phyloP scores from a whole-genome alignment of 2,888 invertebrate species.

The Apocheima hispidaria region DNA sequence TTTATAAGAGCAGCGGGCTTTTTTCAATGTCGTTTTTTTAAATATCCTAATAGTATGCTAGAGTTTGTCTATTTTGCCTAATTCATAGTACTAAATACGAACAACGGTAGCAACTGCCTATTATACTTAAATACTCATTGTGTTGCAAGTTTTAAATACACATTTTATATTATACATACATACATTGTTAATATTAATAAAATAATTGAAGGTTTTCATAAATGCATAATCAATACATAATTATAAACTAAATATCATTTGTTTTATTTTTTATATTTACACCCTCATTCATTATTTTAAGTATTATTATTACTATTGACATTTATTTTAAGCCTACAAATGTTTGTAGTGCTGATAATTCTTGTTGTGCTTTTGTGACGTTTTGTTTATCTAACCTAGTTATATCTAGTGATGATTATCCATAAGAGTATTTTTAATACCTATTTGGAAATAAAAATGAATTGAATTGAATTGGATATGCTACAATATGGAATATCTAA shows the following conservation, averaged over 20 bases:
- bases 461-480: too few relatives aligned
- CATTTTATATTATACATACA: conserved; percentile 16
- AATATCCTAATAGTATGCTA: conserved; percentile 16
- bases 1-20: too few relatives aligned
- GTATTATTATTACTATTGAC: not conserved
- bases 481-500: too few relatives aligned
- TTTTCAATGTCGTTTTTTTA: too few relatives aligned
- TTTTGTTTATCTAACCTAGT: too few relatives aligned
- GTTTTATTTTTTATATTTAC: conserved; percentile 28
- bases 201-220: conserved; percentile 60
- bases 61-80: conserved; percentile 16
- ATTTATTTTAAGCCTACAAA: too few relatives aligned
- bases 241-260: conserved; percentile 7
- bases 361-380: too few relatives aligned
- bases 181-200: conserved; percentile 52
- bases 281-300: not conserved
- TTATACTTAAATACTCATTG: conserved; percentile 45
- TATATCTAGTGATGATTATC: too few relatives aligned
- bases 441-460: too few relatives aligned
- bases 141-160: conserved; percentile 36
- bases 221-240: conserved; percentile 53
- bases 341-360: too few relatives aligned
- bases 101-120: conserved; percentile 31
- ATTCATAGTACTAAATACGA: conserved; percentile 10
- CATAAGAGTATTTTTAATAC: too few relatives aligned